Percentiles rank a stretch among this genome's conserved stretches.
phyloP scores from a whole-genome alignment of 1,140 invertebrate genomes.

The Drosophila erecta region DNA sequence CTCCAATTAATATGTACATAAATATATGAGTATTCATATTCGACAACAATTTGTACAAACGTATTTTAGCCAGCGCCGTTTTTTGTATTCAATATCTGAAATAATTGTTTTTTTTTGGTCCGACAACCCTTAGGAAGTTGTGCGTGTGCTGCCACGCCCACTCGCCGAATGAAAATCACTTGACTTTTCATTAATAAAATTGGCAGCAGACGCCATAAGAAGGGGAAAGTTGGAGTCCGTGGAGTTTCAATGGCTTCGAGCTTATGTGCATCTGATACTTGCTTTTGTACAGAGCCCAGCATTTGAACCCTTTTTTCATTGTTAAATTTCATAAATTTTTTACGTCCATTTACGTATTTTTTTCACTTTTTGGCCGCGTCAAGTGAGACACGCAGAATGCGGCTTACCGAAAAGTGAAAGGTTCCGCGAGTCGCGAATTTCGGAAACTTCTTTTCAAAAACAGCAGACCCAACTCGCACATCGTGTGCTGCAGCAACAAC shows the following conservation, averaged over 20 bases:
- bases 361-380: conserved; percentile 38
- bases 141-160: conserved; percentile 71
- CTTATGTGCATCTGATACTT: conserved; percentile 37
- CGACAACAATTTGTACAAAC: background rate
- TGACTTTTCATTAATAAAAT: conserved; percentile 83
- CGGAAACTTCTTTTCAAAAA: conserved; percentile 68
- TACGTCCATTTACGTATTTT: background rate
- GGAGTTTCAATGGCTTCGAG: conserved; percentile 32
- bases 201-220: conserved; percentile 49
- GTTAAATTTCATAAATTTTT: conserved; percentile 60
- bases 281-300: conserved; percentile 2
- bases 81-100: conserved; percentile 28
- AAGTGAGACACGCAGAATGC: conserved; percentile 75
- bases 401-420: conserved; percentile 70
- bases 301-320: conserved; percentile 37
- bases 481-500: conserved; percentile 41
- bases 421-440: conserved; percentile 54
- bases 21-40: conserved; percentile 15
- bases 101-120: conserved; percentile 28
- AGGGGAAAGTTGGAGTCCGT: conserved; percentile 32
- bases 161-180: conserved; percentile 65
- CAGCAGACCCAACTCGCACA: conserved; percentile 22
- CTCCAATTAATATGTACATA: background rate
- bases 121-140: conserved; percentile 61
- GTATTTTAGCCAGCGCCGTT: background rate